phyloP scores from a whole-genome alignment of 2,888 invertebrate species.

The Hypena proboscidalis region DNA sequence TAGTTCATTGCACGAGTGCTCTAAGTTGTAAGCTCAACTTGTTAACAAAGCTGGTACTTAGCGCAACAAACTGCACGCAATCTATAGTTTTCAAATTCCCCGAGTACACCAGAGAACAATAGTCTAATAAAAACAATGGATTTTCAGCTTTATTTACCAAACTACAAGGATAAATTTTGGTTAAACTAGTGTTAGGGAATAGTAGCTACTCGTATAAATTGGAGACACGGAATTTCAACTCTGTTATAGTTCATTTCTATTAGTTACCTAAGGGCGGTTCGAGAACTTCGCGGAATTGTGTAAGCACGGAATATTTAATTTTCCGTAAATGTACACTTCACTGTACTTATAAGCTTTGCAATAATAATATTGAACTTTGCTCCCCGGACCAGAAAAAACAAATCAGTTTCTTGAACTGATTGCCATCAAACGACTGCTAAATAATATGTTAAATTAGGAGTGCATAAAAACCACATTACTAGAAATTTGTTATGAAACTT shows the following conservation, averaged over 20 bases:
- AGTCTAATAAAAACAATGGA: neutral
- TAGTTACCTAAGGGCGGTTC: conserved; percentile 32
- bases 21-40: neutral
- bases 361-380: too few species aligned
- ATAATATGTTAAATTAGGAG: too few species aligned
- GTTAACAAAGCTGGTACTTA: neutral
- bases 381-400: too few species aligned
- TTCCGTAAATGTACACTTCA: too few species aligned
- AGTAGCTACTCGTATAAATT: conserved; percentile 25
- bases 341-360: too few species aligned
- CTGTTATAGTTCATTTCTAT: conserved; percentile 30
- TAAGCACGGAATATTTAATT: too few species aligned
- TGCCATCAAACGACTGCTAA: too few species aligned
- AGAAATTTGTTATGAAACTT: too few species aligned
- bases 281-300: too few species aligned
- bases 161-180: neutral
- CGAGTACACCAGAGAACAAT: neutral
- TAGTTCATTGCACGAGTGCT: conserved; percentile 1
- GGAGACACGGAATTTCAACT: conserved; percentile 23
- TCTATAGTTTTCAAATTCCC: conserved; percentile 6
- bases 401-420: too few species aligned
- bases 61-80: neutral
- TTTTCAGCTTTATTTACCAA: neutral
- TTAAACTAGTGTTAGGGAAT: neutral
- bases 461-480: too few species aligned